Base-by-base conservation (phyloP, 2,888 invertebrate species). In the Eueremaeus valkanovi region DNA sequence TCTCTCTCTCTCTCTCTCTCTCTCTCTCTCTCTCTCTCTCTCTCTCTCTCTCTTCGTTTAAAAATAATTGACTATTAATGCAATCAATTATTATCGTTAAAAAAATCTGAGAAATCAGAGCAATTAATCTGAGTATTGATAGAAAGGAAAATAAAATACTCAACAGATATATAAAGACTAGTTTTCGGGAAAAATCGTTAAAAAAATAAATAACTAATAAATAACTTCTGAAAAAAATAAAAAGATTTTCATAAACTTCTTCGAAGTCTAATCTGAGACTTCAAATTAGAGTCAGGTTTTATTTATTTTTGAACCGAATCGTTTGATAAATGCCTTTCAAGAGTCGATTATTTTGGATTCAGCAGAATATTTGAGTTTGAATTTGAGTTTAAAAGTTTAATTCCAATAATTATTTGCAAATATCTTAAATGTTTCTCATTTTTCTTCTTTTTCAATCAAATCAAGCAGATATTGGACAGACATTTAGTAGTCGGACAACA, bases 401-500 rank as follows among this genome's bases (percentile, higher is more conserved):
- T 36, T 5, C 11, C 11, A 36, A 36, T 8, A 36, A 36, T 8
- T 36, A 36, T 36, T 36, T 36, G 36, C 5, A 21, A 55, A 55
- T 24, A 55, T 55, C 6, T 2, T 51, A 21, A 21, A 51, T 24
- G 16, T 55, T 27, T 24, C 3, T 55, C 11, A 21, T 21, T 55
- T 21, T 55, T 3, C 3, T 21, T 55, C 55, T 55, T 3, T 6
- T 27, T 16, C 21, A 11, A 29, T 58, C 5, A 18, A n/a, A n/a
- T n/a, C n/a, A n/a, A 88, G 80, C 88, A 90, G 83, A 90, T 94
- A 80, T 85, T 95, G 82, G 92, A 95, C 84, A 88, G 94, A 76
- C 96, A 96, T 85, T 87, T 95, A 79, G 90, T 95, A 61, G 88
- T 93, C 78, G 89, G 90, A 1, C 89, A 91, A 79, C 88, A 89